These are phyloP conservation scores for Caligus rogercresseyi DNA, from an alignment of 1,140 invertebrate genomes.

Conservation along the genomic window DNA sequence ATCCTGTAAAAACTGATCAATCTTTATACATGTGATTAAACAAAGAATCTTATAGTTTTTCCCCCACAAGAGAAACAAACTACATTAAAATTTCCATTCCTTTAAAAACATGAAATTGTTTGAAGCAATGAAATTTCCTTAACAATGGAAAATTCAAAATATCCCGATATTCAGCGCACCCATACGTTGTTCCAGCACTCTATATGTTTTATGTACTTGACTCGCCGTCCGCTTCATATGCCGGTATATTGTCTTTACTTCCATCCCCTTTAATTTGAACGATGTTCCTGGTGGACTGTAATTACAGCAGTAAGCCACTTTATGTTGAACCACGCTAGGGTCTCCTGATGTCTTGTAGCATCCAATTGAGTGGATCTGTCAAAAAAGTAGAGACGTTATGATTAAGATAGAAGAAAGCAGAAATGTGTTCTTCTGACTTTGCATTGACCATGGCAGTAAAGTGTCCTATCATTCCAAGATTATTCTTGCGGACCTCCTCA, in stretches of 20 bases:
- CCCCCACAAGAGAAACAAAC: no score
- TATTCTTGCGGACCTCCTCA: neutral
- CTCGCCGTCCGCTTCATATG: neutral
- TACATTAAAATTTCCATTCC: no score
- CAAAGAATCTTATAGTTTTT: no score
- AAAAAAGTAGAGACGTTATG: neutral
- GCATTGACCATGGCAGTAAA: neutral
- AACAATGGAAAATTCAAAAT: no score
- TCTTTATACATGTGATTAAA: no score
- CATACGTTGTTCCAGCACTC: no score
- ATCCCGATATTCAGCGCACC: no score
- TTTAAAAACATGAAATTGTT: no score
- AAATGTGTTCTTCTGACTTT: neutral
- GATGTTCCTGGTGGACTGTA: neutral
- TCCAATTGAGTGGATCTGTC: neutral
- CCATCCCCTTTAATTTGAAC: neutral
- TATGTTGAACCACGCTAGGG: neutral
- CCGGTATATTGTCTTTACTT: neutral
- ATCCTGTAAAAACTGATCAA: no score
- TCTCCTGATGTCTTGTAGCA: neutral
- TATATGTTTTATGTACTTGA: no score
- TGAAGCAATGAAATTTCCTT: no score
- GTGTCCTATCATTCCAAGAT: neutral
- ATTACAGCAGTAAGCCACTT: neutral
- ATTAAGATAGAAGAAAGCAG: neutral